Evolutionary conservation across 2,113 vertebrate genomes (phyloP).

Genomic region (Brachyhypopomus occidentalis): DNA sequence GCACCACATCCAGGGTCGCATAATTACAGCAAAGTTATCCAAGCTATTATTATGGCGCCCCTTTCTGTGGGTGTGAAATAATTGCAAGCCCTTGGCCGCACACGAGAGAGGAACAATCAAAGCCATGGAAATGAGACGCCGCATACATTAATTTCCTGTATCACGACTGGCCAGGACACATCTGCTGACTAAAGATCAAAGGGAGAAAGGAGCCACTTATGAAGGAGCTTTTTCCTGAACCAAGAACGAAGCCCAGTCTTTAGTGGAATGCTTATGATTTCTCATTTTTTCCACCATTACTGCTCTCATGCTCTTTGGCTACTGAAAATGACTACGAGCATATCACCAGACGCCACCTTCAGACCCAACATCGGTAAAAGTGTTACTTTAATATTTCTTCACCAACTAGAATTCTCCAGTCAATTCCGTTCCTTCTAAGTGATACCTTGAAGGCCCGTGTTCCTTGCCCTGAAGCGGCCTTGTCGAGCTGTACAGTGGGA

Average conservation of each 20-base stretch:
- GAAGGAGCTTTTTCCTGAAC: neutral
- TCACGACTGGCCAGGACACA: conserved; percentile 37
- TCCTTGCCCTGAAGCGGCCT: too few relatives aligned
- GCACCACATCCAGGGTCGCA: conserved; percentile 32
- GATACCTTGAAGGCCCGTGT: too few relatives aligned
- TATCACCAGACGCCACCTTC: neutral
- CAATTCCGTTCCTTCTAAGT: too few relatives aligned
- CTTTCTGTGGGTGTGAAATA: conserved; percentile 52
- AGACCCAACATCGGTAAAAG: neutral
- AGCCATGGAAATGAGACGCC: conserved; percentile 47
- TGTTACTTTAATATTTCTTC: neutral
- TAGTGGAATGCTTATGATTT: conserved; percentile 4
- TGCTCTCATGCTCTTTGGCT: too few relatives aligned
- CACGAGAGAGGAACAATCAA: conserved; percentile 45
- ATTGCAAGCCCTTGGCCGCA: conserved; percentile 38
- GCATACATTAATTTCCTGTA: conserved; percentile 19
- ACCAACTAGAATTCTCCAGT: neutral
- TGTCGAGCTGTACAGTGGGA: neutral
- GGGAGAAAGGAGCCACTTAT: neutral
- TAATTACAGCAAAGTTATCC: conserved; percentile 54
- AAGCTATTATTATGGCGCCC: conserved; percentile 52
- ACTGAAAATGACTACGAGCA: too few relatives aligned
- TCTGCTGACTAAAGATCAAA: conserved; percentile 31
- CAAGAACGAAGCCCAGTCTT: neutral
- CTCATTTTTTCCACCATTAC: too few relatives aligned